phyloP scores from a whole-genome alignment of 1,140 invertebrate genomes.

The Conus ventricosus region DNA sequence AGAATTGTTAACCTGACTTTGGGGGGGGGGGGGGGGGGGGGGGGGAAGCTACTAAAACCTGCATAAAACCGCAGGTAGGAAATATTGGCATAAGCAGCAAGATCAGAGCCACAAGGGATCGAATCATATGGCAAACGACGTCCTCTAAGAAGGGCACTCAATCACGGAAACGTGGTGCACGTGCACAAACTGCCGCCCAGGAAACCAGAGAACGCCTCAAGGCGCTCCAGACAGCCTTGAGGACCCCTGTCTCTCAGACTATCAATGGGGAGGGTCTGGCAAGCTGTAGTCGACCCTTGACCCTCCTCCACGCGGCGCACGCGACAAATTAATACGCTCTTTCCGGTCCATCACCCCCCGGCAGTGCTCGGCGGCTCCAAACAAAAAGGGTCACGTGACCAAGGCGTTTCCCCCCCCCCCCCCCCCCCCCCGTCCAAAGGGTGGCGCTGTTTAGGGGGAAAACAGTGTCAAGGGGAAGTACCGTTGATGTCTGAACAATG shows the following conservation, averaged over 20 bases:
- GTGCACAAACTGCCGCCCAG: not conserved
- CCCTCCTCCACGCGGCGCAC: not conserved
- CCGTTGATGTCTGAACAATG: not conserved
- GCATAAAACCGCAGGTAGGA: too few species aligned
- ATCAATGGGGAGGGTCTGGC: not conserved
- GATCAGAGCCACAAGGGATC: too few species aligned
- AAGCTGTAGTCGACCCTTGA: not conserved
- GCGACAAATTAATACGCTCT: slow-evolving; percentile 23
- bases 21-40: too few species aligned
- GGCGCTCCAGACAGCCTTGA: not conserved
- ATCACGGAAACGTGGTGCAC: too few species aligned
- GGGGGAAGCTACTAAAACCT: too few species aligned
- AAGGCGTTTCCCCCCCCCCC: not conserved
- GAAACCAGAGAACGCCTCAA: not conserved
- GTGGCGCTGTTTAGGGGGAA: not conserved
- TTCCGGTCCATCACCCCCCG: slow-evolving; percentile 9
- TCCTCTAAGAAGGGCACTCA: too few species aligned
- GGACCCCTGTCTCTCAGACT: not conserved
- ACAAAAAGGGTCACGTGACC: slow-evolving; percentile 17
- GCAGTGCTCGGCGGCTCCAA: not conserved
- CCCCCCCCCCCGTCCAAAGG: too few species aligned
- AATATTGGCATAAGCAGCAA: too few species aligned
- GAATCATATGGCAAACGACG: too few species aligned
- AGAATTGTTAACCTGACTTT: too few species aligned
- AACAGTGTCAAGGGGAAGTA: not conserved